Percentiles rank a stretch among this genome's conserved stretches.
These are phyloP conservation scores for Champsocephalus gunnari DNA, from an alignment of 2,797 vertebrate genomes.

Conservation along the genomic window DNA sequence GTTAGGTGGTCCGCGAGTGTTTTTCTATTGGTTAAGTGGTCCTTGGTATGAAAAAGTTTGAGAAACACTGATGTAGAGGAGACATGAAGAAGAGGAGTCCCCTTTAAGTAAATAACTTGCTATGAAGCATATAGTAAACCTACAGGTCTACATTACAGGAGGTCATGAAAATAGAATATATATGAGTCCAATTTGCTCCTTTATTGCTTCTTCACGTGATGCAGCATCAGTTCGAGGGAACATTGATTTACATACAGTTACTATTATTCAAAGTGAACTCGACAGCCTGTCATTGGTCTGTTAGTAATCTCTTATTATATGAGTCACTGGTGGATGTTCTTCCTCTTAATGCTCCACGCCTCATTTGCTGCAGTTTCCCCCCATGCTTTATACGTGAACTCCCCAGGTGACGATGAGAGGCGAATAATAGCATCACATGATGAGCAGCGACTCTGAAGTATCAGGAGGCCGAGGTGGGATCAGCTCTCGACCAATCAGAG, in stretches of 20 bases:
- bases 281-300: constrained; percentile 37
- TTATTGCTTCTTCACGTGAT: neutral
- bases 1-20: no score
- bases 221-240: neutral
- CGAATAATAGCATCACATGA: neutral
- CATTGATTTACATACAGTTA: constrained; percentile 45
- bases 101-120: no score
- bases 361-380: neutral
- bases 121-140: neutral
- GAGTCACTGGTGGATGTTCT: neutral
- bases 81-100: no score
- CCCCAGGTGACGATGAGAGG: neutral
- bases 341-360: neutral
- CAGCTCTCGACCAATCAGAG: constrained; percentile 59
- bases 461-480: constrained; percentile 24
- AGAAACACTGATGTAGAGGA: no score
- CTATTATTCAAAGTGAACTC: constrained; percentile 54
- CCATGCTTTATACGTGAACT: neutral
- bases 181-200: neutral
- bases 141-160: no score
- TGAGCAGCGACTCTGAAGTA: constrained; percentile 3
- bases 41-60: no score
- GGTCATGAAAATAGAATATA: neutral
- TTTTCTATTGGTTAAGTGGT: no score
- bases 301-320: no score